Conservation (phyloP, 2,797 vertebrate genomes). For the Gymnothorax javanicus region DNA sequence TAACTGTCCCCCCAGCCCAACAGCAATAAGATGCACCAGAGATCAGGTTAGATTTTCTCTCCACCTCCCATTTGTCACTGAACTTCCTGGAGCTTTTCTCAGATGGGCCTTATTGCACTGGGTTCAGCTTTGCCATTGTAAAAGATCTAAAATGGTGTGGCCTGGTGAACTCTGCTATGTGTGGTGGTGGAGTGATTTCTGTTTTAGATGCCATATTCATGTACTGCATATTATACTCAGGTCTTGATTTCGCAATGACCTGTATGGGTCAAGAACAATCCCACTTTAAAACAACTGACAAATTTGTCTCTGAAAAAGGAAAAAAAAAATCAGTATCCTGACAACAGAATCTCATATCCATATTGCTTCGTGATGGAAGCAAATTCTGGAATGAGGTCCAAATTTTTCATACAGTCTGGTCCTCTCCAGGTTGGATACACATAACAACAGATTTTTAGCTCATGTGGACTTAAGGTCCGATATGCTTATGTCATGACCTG, state of each 20-base stretch:
- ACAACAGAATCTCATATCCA: conserved; percentile 5
- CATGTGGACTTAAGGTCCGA: too few species aligned
- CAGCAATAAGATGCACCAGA: conserved; percentile 5
- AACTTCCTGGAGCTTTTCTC: not conserved
- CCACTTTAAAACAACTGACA: not conserved
- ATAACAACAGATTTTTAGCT: not conserved
- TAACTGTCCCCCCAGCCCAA: not conserved
- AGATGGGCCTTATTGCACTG: not conserved
- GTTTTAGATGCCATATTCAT: not conserved
- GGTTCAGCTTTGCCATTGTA: not conserved
- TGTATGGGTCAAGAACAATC: not conserved
- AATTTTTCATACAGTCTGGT: not conserved
- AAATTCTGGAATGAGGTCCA: not conserved
- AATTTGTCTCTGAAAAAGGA: not conserved
- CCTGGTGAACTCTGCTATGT: not conserved
- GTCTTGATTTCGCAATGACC: not conserved
- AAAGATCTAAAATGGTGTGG: not conserved
- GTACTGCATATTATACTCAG: not conserved
- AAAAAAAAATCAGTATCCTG: too few species aligned
- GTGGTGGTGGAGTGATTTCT: not conserved
- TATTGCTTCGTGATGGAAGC: conserved; percentile 6
- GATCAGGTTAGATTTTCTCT: not conserved
- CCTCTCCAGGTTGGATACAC: not conserved
- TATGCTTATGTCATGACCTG: too few species aligned
- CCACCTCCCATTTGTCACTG: not conserved